Evolutionary conservation across 2,888 invertebrate species (phyloP), one percentile per base, ranked within the genome.

Genomic region (Druceiella hillmani): DNA sequence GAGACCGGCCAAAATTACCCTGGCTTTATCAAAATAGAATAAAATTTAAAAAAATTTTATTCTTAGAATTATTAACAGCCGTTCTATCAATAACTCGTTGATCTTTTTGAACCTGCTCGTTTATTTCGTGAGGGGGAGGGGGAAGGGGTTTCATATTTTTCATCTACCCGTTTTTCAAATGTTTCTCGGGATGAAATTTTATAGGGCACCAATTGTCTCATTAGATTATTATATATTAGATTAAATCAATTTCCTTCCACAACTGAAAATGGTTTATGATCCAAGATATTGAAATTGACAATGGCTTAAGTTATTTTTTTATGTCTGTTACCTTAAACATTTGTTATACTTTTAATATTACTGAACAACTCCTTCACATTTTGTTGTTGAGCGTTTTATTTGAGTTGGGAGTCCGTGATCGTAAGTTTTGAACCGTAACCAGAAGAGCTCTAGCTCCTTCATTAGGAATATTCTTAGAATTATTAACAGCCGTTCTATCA

Each of bases 161-260:
- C 40, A 24, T 33, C 28, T 12, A 40, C 7, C 24, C 25, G 22
- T 13, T 22, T 33, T 36, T 36, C 36, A 2, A 40, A 25, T 3
- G 33, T 33, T 29, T 28, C 24, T 36, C 29, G 16, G 14, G 29
- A 28, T 17, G 40, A 36, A 6, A 45, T 31, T 33, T 45, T 45
- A 16, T 45, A 45, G 16, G 36, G 31, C 3, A 41, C 43, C 9
- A 15, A 29, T 7, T 29, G 15, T 29, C 29, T 29, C 16, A 24
- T 33, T 13, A 46, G 39, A 41, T 41, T 40, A 24, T 40, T 46
- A 41, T 43, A 35, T 2, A 46, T 33, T 40, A 43, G 38, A 38
- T 25, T 6, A 15, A 46, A 46, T 11, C 46, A 43, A 32, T 44
- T 34, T 10, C 41, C 41, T 44, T 46, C 40, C 11, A 46, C 43